A percentile compares a stretch with the other conserved stretches of the same genome.
Conservation (phyloP, 2,113 vertebrate species). For the Planiliza haematocheilus region DNA sequence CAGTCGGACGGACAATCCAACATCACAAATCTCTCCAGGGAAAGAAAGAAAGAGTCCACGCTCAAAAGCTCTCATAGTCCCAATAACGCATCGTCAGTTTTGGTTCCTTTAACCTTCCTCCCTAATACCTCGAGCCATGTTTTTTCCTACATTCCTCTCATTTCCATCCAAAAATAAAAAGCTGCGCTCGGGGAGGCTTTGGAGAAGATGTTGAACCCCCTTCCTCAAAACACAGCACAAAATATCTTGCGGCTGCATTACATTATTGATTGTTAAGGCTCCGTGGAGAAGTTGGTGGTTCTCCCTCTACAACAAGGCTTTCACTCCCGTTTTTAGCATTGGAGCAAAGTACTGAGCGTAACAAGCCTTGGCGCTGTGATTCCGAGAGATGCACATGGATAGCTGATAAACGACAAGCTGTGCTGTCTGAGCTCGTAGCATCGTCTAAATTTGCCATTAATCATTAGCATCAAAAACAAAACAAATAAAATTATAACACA, state of each 20-base stretch:
- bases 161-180: slow-evolving; percentile 21
- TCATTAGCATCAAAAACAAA: not conserved
- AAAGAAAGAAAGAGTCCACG: slow-evolving; percentile 6
- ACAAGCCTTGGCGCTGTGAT: slow-evolving; percentile 5
- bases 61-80: not conserved
- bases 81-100: not conserved
- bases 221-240: slow-evolving; percentile 42
- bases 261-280: slow-evolving; percentile 52
- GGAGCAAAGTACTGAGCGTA: not conserved
- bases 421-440: no score
- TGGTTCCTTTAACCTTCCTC: slow-evolving; percentile 11
- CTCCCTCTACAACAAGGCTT: slow-evolving; percentile 14
- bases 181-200: slow-evolving; percentile 18
- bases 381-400: not conserved
- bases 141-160: slow-evolving; percentile 30
- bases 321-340: not conserved
- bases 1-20: not conserved
- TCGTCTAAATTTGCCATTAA: no score
- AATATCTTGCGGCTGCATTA: slow-evolving; percentile 44
- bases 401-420: not conserved
- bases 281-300: slow-evolving; percentile 17
- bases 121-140: slow-evolving; percentile 11
- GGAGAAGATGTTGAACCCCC: slow-evolving; percentile 21
- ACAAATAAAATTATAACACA: not conserved
- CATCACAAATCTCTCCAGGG: not conserved